Base-by-base conservation (phyloP, 2,113 vertebrate species). In the Thomomys bottae region DNA sequence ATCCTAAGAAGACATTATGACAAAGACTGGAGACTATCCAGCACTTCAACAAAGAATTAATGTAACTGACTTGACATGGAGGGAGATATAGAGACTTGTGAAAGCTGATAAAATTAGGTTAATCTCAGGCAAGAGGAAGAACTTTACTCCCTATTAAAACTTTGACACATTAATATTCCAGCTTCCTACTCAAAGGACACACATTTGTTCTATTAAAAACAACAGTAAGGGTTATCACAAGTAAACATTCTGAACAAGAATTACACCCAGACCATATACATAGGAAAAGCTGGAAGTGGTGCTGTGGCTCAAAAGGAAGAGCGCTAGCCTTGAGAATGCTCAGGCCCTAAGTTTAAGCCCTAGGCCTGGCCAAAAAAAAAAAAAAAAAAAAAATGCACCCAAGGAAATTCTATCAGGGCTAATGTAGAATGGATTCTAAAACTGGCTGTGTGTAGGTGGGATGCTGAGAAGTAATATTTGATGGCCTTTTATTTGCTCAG, bases 141-240 rank as follows among this genome's bases (percentile, higher is more conserved):
- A 57, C 20, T 81, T 94, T 72, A 28, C 76, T n/a, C 64, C 49
- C 20, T 88, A n/a, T 59, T 71, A 76, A 78, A 85, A 84, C 15
- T 70, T 11, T 71, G 36, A 49, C 8, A 71, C 8, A 59, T 54
- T 90, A 87, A 49, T 73, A 36, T 40, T n/a, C 30, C 32, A 59
- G 1, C 71, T 94, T 57, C 8, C 34, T 40, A 83, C 63, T 88
- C 66, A 84, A 80, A 84, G 36, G 64, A 88, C 57, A 45, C 24
- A 84, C 57, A 42, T 59, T 83, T 70, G 32, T 61, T 87, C 40
- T n/a, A 77, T 70, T 77, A 54, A 93, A 89, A 88, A 67, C 8
- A 82, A 42, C 40, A 32, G 42, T 32, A 68, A 75, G 59, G 49
- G 15, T 54, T 54, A 54, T 15, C 49, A 54, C 49, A 54, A 54